These are phyloP conservation scores for Herpetotheres cachinnans DNA, from an alignment of 2,113 vertebrate genomes.

Conservation along the genomic window DNA sequence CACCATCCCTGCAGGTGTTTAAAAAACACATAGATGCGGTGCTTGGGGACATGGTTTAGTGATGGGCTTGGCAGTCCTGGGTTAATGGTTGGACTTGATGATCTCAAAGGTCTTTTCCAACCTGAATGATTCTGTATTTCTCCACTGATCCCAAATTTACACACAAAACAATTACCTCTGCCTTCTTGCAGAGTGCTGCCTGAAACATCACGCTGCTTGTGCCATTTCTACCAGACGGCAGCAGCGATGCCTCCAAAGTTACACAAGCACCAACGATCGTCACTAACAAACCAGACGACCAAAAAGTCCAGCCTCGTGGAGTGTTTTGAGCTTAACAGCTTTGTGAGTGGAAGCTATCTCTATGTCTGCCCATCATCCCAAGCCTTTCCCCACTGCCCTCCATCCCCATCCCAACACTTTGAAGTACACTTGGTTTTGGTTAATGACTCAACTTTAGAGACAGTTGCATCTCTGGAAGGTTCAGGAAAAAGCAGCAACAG, in stretches of 20 bases:
- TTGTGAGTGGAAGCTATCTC: neutral
- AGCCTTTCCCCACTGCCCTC: neutral
- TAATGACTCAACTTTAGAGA: neutral
- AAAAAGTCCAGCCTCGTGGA: fast-evolving
- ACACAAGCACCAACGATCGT: fast-evolving
- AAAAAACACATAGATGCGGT: too few species aligned
- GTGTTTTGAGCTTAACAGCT: neutral
- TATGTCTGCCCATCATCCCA: neutral
- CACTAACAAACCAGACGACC: neutral
- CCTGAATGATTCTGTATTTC: neutral
- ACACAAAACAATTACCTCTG: neutral
- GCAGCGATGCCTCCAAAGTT: neutral
- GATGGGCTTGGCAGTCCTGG: too few species aligned
- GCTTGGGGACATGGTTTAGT: too few species aligned
- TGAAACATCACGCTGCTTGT: fast-evolving
- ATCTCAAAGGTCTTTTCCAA: too few species aligned
- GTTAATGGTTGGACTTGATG: too few species aligned
- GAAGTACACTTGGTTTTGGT: neutral
- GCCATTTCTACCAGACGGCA: fast-evolving
- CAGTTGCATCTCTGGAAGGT: neutral
- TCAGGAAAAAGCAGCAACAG: neutral
- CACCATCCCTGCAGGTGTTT: too few species aligned
- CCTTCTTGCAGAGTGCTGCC: neutral
- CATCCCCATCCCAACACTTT: fast-evolving
- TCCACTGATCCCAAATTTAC: neutral